Percentiles rank a stretch among this genome's conserved stretches.
Evolutionary conservation across 1,140 invertebrate genomes (phyloP).

Genomic region (Drosophila parabipectinata): DNA sequence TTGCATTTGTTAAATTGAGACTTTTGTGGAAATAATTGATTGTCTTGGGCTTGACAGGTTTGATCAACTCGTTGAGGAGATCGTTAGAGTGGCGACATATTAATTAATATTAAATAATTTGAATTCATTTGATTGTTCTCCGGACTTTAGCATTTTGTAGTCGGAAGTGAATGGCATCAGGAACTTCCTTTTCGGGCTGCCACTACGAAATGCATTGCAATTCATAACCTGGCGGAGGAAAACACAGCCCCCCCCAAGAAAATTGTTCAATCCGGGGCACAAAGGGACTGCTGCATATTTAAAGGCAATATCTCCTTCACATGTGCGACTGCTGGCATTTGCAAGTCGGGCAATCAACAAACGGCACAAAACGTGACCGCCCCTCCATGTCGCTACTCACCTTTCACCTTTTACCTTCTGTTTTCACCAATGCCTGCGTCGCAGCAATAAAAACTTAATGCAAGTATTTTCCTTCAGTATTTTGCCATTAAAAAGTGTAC

Average conservation of each 20-base stretch:
- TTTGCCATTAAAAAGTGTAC: constrained; percentile 48
- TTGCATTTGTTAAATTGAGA: background rate
- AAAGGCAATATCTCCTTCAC: constrained; percentile 54
- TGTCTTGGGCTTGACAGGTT: background rate
- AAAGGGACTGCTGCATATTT: constrained; percentile 51
- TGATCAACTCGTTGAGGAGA: background rate
- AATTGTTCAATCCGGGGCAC: constrained; percentile 14
- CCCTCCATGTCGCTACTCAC: constrained; percentile 1
- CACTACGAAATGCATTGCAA: constrained; percentile 63
- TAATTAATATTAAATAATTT: background rate
- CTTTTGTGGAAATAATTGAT: background rate
- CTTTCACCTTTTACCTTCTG: background rate
- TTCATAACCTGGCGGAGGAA: constrained; percentile 42
- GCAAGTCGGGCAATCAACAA: constrained; percentile 57
- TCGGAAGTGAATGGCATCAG: background rate
- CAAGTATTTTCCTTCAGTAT: constrained; percentile 64
- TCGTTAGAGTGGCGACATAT: background rate
- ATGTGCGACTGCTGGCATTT: constrained; percentile 60
- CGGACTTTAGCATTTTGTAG: background rate
- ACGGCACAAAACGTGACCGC: constrained; percentile 24
- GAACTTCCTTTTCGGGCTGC: constrained; percentile 7
- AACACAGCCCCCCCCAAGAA: constrained; percentile 2
- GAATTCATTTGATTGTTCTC: background rate
- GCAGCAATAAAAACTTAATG: constrained; percentile 71
- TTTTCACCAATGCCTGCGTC: constrained; percentile 20